Percentiles rank a stretch among this genome's conserved stretches.
Evolutionary conservation across 2,113 vertebrate species (phyloP).

Genomic region (Oxygymnocypris stewartii): DNA sequence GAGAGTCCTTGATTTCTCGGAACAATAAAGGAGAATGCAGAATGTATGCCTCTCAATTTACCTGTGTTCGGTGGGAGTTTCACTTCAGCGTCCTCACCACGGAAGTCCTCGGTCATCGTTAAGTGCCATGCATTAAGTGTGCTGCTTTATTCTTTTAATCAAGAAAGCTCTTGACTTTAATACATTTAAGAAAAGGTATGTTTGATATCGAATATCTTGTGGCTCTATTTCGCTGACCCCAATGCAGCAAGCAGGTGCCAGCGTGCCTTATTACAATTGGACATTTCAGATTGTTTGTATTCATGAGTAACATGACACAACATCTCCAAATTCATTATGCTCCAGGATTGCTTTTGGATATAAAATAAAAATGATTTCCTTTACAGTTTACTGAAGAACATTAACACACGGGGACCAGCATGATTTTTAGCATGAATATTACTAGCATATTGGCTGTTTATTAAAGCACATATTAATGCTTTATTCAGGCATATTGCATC

Average conservation of each 20-base stretch:
- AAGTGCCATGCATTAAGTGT: neutral
- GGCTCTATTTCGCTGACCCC: neutral
- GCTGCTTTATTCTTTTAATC: neutral
- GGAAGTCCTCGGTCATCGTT: slow-evolving; percentile 12
- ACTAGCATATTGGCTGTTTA: too few species aligned
- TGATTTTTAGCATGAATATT: too few species aligned
- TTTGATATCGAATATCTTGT: neutral
- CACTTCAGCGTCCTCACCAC: neutral
- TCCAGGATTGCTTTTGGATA: neutral
- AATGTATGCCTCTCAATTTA: slow-evolving; percentile 61
- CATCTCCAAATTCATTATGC: neutral
- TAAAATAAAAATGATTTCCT: too few species aligned
- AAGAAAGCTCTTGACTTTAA: slow-evolving; percentile 31
- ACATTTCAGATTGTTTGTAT: neutral
- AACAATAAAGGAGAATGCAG: slow-evolving; percentile 62
- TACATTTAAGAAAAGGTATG: slow-evolving; percentile 11
- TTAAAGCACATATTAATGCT: too few species aligned
- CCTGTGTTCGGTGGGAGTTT: slow-evolving; percentile 1
- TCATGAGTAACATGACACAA: neutral
- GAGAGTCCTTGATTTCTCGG: slow-evolving; percentile 70
- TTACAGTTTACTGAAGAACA: too few species aligned
- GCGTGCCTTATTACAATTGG: neutral
- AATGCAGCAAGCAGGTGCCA: neutral
- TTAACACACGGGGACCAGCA: too few species aligned
- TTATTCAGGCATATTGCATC: too few species aligned